Conservation (phyloP, 2,888 invertebrate species). For the Xestoiulus laeticollis region DNA sequence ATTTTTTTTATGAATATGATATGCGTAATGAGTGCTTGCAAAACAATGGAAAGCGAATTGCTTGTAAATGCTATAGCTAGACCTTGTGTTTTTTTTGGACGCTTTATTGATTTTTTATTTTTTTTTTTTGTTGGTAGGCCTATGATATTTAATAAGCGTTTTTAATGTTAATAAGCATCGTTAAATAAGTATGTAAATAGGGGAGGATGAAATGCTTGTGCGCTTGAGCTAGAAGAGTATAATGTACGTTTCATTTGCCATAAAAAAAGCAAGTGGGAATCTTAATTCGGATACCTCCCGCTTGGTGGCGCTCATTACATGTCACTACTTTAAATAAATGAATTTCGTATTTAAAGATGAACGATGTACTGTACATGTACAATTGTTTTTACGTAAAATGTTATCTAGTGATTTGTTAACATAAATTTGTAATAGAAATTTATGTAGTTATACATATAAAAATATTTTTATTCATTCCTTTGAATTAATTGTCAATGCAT, state of each 20-base stretch:
- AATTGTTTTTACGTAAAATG: too few species aligned
- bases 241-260: constrained; percentile 12
- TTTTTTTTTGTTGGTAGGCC: constrained; percentile 13
- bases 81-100: background rate
- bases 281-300: background rate
- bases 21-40: constrained; percentile 22
- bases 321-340: background rate
- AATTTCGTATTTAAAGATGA: background rate
- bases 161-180: constrained; percentile 37
- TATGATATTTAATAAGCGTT: constrained; percentile 37
- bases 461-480: too few species aligned
- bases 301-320: background rate
- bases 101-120: constrained; percentile 27
- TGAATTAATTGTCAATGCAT: too few species aligned
- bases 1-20: constrained; percentile 24
- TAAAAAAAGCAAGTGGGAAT: background rate
- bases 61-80: constrained; percentile 24
- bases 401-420: too few species aligned
- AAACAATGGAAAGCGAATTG: constrained; percentile 34
- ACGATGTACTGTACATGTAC: background rate
- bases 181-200: constrained; percentile 32
- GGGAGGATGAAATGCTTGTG: constrained; percentile 21
- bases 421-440: too few species aligned
- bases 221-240: background rate
- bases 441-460: too few species aligned